phyloP scores from a whole-genome alignment of 2,797 vertebrate species.

The Anableps anableps region DNA sequence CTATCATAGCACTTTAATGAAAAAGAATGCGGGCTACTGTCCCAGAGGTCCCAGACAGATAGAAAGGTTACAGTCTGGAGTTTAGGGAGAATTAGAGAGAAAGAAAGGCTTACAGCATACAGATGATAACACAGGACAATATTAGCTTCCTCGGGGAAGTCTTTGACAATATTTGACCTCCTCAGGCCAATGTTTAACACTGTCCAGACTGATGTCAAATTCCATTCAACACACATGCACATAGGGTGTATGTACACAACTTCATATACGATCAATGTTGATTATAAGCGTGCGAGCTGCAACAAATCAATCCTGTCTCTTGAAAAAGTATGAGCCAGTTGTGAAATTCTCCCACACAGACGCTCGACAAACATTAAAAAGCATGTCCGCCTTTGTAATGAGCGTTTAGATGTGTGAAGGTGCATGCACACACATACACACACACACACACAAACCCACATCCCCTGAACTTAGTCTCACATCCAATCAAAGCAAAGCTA shows the following conservation, averaged over 20 bases:
- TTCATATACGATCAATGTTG: constrained; percentile 45
- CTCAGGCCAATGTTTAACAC: constrained; percentile 65
- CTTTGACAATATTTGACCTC: constrained; percentile 74
- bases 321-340: constrained; percentile 36
- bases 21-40: constrained; percentile 74
- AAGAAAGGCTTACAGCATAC: constrained; percentile 43
- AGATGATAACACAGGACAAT: constrained; percentile 67
- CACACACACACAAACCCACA: constrained; percentile 7
- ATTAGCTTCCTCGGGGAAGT: constrained; percentile 62
- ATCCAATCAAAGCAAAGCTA: constrained; percentile 76
- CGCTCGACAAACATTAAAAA: constrained; percentile 42
- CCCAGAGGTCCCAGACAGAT: constrained; percentile 69
- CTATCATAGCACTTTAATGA: constrained; percentile 79
- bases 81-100: constrained; percentile 70
- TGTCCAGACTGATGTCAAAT: constrained; percentile 60
- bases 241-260: constrained; percentile 31
- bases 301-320: constrained; percentile 50
- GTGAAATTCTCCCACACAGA: constrained; percentile 36
- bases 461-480: constrained; percentile 45
- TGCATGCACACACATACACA: constrained; percentile 10
- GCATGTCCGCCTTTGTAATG: constrained; percentile 33
- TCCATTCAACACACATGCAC: constrained; percentile 37
- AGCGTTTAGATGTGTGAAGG: constrained; percentile 18
- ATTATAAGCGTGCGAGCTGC: constrained; percentile 17
- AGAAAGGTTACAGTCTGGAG: constrained; percentile 73